Evolutionary conservation across 2,888 invertebrate genomes (phyloP).

Genomic region (Drosophila atripex): DNA sequence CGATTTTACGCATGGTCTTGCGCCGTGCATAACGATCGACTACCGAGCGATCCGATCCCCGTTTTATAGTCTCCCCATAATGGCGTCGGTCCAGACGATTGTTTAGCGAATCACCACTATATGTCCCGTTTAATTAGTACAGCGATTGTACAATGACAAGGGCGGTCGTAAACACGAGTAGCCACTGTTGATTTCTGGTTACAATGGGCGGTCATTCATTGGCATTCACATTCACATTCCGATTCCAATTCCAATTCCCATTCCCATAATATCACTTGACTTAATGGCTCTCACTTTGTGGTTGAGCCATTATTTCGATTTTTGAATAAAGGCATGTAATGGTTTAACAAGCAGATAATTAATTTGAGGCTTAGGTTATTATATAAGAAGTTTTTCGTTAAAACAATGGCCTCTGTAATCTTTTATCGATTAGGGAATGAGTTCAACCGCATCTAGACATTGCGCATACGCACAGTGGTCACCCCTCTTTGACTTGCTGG

Average conservation of each 20-base stretch:
- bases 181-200: slow-evolving; percentile 32
- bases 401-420: background rate
- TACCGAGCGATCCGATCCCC: slow-evolving; percentile 52
- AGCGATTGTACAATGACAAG: slow-evolving; percentile 46
- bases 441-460: slow-evolving; percentile 22
- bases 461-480: slow-evolving; percentile 51
- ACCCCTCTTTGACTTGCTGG: slow-evolving; percentile 6
- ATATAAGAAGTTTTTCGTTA: background rate
- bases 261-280: slow-evolving; percentile 36
- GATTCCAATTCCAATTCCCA: slow-evolving; percentile 32
- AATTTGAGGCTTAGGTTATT: background rate
- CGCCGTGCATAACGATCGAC: slow-evolving; percentile 69
- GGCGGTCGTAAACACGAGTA: slow-evolving; percentile 29
- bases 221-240: slow-evolving; percentile 27
- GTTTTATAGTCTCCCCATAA: slow-evolving; percentile 52
- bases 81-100: slow-evolving; percentile 46
- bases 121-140: slow-evolving; percentile 57
- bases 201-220: slow-evolving; percentile 34
- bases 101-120: slow-evolving; percentile 36
- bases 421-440: slow-evolving; percentile 19
- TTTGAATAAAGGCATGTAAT: slow-evolving; percentile 11
- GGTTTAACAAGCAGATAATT: slow-evolving; percentile 12
- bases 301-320: slow-evolving; percentile 15
- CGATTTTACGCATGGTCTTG: slow-evolving; percentile 79
- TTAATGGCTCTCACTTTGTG: slow-evolving; percentile 29